These are phyloP conservation scores for Beris morrisii DNA, from an alignment of 2,888 invertebrate genomes.

Conservation along the genomic window DNA sequence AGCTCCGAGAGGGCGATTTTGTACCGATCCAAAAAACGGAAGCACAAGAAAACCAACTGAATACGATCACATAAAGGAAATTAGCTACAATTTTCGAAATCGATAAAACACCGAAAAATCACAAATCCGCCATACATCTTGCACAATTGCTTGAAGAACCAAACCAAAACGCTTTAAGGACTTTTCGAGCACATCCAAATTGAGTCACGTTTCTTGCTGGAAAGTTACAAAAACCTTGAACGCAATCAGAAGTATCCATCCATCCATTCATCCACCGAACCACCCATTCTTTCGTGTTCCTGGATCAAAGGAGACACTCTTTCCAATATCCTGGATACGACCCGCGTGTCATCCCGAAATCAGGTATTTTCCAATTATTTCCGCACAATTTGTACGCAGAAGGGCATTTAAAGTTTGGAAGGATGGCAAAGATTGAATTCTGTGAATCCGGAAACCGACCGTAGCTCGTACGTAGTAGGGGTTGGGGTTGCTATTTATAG, in stretches of 20 bases:
- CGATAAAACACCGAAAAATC: too few species aligned
- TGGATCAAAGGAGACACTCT: neutral
- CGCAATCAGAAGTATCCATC: slow-evolving; percentile 12
- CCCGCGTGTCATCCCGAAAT: slow-evolving; percentile 22
- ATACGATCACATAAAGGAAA: too few species aligned
- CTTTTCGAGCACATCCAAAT: slow-evolving; percentile 30
- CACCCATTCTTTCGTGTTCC: slow-evolving; percentile 8
- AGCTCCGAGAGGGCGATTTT: too few species aligned
- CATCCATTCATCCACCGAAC: slow-evolving; percentile 12
- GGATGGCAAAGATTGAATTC: slow-evolving; percentile 2
- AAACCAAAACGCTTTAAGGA: too few species aligned
- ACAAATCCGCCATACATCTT: too few species aligned
- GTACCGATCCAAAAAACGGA: too few species aligned
- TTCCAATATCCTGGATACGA: neutral
- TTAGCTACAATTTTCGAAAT: too few species aligned
- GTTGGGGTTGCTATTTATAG: slow-evolving; percentile 31
- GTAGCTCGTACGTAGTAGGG: neutral
- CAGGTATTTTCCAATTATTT: slow-evolving; percentile 38
- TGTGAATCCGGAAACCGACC: neutral
- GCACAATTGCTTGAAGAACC: too few species aligned
- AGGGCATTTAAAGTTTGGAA: slow-evolving; percentile 21
- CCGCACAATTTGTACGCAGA: slow-evolving; percentile 39
- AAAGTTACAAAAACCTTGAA: slow-evolving; percentile 35
- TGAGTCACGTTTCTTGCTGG: slow-evolving; percentile 37
- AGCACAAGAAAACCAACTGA: too few species aligned